These are phyloP conservation scores for Copsychus sechellarum DNA, from an alignment of 2,113 vertebrate species.

Conservation along the genomic window DNA sequence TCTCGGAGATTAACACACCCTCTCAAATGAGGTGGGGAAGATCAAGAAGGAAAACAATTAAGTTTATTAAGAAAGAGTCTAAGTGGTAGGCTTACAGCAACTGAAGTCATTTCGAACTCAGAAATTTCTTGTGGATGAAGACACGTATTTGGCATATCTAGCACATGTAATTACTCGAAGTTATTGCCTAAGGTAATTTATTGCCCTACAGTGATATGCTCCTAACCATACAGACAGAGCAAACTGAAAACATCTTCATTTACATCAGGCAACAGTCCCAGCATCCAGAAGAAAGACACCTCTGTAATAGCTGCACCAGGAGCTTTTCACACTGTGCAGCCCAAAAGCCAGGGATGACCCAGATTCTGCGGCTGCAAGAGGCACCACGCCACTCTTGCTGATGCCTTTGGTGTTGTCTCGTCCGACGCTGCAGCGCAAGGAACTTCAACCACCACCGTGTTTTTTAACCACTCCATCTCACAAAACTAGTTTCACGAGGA, in stretches of 20 bases:
- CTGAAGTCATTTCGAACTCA: not conserved
- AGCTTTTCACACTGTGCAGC: not conserved
- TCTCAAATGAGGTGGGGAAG: not conserved
- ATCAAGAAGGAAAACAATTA: not conserved
- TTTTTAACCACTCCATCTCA: not conserved
- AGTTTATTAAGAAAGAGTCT: not conserved
- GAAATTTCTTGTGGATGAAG: not conserved
- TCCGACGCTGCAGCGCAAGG: not conserved
- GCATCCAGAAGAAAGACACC: not conserved
- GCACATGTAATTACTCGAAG: not conserved
- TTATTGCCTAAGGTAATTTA: not conserved
- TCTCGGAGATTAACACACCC: not conserved
- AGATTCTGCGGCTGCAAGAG: not conserved
- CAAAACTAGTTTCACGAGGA: not conserved
- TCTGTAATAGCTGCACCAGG: not conserved
- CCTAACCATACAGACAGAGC: not conserved
- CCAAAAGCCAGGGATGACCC: not conserved
- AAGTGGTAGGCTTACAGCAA: not conserved
- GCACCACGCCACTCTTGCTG: rapidly evolving
- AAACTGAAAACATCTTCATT: not conserved
- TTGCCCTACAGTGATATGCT: not conserved
- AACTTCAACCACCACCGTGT: rapidly evolving
- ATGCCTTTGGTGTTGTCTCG: not conserved
- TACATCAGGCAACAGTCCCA: not conserved
- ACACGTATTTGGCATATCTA: not conserved